Conservation (phyloP, 2,888 invertebrate genomes). For the Dolomedes plantarius region DNA sequence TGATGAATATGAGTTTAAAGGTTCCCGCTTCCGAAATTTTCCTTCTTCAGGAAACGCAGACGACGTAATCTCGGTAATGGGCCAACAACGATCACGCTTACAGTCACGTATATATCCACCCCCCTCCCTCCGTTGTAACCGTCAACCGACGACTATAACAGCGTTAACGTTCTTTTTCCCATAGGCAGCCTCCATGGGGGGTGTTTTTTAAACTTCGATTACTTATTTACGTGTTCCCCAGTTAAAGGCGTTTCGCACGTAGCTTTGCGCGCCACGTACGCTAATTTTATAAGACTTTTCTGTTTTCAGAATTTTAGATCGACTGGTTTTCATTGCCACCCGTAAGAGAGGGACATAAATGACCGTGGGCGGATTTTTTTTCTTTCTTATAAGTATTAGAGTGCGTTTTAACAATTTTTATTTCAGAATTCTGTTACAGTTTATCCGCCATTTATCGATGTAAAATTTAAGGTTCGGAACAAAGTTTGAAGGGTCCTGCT, state of each 20-base stretch:
- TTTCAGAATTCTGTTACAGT: neutral
- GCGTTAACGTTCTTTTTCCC: conserved; percentile 61
- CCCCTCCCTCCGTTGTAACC: conserved; percentile 43
- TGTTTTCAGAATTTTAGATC: conserved; percentile 46
- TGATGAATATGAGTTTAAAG: conserved; percentile 67
- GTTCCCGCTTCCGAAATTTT: conserved; percentile 45
- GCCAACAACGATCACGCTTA: conserved; percentile 59
- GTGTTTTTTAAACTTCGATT: conserved; percentile 61
- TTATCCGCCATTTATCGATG: neutral
- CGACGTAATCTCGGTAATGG: conserved; percentile 68
- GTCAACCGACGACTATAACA: conserved; percentile 54
- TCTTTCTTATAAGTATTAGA: neutral
- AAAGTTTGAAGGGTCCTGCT: neutral
- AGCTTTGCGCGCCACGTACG: conserved; percentile 49
- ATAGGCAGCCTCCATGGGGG: conserved; percentile 33
- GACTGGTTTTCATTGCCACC: conserved; percentile 48
- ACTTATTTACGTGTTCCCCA: conserved; percentile 63
- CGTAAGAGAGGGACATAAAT: conserved; percentile 24
- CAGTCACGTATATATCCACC: conserved; percentile 49
- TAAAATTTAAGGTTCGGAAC: neutral
- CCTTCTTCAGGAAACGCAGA: conserved; percentile 50
- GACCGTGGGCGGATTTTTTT: conserved; percentile 5
- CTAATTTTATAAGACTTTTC: conserved; percentile 64
- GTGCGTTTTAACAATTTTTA: neutral
- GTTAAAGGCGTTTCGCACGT: conserved; percentile 58